Percentiles rank a stretch among this genome's conserved stretches.
Evolutionary conservation across 1,140 invertebrate genomes (phyloP).

Genomic region (Phenacoccus solenopsis): DNA sequence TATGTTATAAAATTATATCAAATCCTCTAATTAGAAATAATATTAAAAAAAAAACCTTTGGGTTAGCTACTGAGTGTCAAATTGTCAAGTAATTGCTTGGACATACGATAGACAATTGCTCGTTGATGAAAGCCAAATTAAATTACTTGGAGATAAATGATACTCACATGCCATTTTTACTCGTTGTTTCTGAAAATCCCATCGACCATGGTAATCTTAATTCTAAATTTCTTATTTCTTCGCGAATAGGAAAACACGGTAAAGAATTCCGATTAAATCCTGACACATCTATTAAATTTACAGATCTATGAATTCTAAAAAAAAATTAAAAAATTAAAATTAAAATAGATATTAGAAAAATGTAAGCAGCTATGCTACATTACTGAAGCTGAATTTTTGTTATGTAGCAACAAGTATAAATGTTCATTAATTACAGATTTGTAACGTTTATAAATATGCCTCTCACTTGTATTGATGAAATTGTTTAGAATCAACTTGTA

Average conservation of each 20-base stretch:
- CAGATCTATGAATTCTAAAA: slow-evolving; percentile 49
- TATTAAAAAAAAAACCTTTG: no score
- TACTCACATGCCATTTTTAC: slow-evolving; percentile 44
- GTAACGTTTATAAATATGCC: slow-evolving; percentile 38
- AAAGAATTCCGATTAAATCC: slow-evolving; percentile 54
- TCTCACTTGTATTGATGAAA: slow-evolving; percentile 53
- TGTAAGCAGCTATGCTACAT: no score
- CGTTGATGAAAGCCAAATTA: not conserved
- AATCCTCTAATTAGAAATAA: no score
- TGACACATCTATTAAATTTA: slow-evolving; percentile 69
- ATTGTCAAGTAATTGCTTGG: no score
- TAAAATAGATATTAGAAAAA: no score
- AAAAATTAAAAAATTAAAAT: slow-evolving; percentile 8
- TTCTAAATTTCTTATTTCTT: slow-evolving; percentile 41
- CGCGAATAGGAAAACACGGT: slow-evolving; percentile 47
- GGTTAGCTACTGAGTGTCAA: no score
- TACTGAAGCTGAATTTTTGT: no score
- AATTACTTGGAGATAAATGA: not conserved
- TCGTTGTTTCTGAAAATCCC: slow-evolving; percentile 74
- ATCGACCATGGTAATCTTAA: slow-evolving; percentile 52
- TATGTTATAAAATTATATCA: no score
- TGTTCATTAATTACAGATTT: slow-evolving; percentile 47
- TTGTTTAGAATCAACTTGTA: slow-evolving; percentile 67
- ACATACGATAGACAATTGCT: not conserved
- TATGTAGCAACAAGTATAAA: not conserved